Evolutionary conservation across 2,888 invertebrate genomes (phyloP).

Genomic region (Ophion ellenae): DNA sequence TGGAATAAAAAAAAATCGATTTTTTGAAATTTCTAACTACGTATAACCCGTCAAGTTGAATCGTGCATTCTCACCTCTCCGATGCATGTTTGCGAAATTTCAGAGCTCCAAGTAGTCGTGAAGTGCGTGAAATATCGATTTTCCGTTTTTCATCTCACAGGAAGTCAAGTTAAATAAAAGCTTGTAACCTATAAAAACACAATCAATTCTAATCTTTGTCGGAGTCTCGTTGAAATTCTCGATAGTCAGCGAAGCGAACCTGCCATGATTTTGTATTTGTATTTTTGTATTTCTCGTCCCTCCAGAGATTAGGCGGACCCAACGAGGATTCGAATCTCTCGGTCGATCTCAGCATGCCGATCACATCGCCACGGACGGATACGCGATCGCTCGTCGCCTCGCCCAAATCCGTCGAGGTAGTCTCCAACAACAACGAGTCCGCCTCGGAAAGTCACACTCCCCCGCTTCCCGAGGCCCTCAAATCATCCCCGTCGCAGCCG

Average conservation of each 20-base stretch:
- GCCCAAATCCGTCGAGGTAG: conserved; percentile 75
- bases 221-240: too few species aligned
- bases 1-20: too few species aligned
- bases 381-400: conserved; percentile 71
- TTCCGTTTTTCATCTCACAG: too few species aligned
- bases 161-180: too few species aligned
- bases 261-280: background rate
- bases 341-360: conserved; percentile 74
- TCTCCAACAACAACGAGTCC: conserved; percentile 80
- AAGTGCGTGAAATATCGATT: too few species aligned
- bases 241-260: too few species aligned
- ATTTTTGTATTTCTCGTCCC: conserved; percentile 8
- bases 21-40: too few species aligned
- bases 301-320: conserved; percentile 85
- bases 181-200: conserved; percentile 21
- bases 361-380: conserved; percentile 65
- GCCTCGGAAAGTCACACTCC: conserved; percentile 81
- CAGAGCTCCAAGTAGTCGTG: too few species aligned
- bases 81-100: too few species aligned
- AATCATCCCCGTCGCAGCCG: conserved; percentile 73
- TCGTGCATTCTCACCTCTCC: too few species aligned
- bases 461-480: conserved; percentile 79
- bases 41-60: too few species aligned
- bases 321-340: conserved; percentile 86
- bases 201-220: background rate